Base-by-base conservation (phyloP, 2,797 vertebrate species). In the Arctocebus calabarensis region DNA sequence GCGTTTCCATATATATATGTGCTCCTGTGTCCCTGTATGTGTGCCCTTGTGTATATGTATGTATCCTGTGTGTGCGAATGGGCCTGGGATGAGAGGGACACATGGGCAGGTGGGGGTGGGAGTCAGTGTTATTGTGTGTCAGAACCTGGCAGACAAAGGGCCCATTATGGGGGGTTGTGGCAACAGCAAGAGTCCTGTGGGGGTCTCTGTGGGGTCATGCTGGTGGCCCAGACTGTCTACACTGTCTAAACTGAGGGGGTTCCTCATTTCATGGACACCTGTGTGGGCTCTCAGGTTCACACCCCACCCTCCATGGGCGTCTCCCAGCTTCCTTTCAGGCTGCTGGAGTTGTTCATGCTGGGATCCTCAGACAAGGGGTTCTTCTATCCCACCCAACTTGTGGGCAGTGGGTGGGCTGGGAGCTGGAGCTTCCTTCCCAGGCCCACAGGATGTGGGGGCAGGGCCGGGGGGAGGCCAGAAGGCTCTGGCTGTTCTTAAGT, bases 131-230 rank as follows among this genome's bases (percentile, higher is more conserved):
- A n/a, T 20, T 4, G 64, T 9, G 16, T 66, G 37, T 23, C 74
- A 77, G 37, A 59, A 32, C 43, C 68, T 62, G 74, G 64, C 66
- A 78, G 84, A 92, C 95, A 96, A 91, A 96, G 93, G 84, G 68
- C 74, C 83, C 77, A 55, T 82, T 94, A 74, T 34, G 62, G 79
- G 75, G 29, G 29, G 5, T 6, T 27, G 17, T 4, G 32, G 88
- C 22, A 10, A 70, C 52, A 81, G 78, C 20, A 7, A 78, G 73
- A 37, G 48, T 84, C 77, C 22, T 12, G 3, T 4, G 77, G 82
- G 22, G 48, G 22, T 84, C 64, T 83, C 70, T 45, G 10, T 29
- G n/a, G 59, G 74, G 86, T 79, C 61, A 27, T 3, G 7, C 9
- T n/a, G 55, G 25, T 48, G 57, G 48, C 52, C 55, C 48, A 5